Base-by-base conservation (phyloP, 2,113 vertebrate genomes). In the Craseonycteris thonglongyai region DNA sequence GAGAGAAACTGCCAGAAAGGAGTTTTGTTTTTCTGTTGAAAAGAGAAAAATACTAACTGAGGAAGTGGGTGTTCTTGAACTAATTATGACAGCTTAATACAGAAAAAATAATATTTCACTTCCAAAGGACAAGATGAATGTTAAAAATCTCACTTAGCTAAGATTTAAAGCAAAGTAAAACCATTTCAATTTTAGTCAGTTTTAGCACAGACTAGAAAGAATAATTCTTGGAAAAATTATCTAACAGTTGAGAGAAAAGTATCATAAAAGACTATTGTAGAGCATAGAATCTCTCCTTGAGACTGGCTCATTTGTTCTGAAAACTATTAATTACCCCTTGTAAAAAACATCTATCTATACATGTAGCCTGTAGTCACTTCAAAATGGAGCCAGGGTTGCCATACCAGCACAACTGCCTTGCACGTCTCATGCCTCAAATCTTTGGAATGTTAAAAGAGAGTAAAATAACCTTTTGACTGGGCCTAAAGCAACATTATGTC, bases 101-200 rank as follows among this genome's bases (percentile, higher is more conserved):
- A 90, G n/a, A 26, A 71, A 56, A 82, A 88, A 35, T 45, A 51
- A 56, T 30, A 76, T 88, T 83, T 95, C 40, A 72, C 56, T 88
- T 96, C 65, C 33, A 90, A 95, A 91, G 51, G 26, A 6, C 40
- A 69, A 94, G 56, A 66, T 83, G 56, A 13, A 56, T 91, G 8
- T 49, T 82, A 24, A 78, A 80, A 84, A 83, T 1, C 6, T 93
- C 63, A 93, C 33, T 19, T 71, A 81, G 22, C 35, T 85, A 35
- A 93, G 24, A 78, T 86, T 88, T 88, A 72, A 94, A 59, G 38
- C 12, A 88, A 90, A 94, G 58, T 59, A 33, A 78, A 88, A 78
- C 40, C 38, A 87, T 38, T 69, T n/a, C 40, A 56, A 58, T 95
- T 56, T 14, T 5, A 28, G 30, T 61, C 21, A 84, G 21, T 78